Evolutionary conservation across 2,888 invertebrate species (phyloP).

Genomic region (Sinelater perroti): DNA sequence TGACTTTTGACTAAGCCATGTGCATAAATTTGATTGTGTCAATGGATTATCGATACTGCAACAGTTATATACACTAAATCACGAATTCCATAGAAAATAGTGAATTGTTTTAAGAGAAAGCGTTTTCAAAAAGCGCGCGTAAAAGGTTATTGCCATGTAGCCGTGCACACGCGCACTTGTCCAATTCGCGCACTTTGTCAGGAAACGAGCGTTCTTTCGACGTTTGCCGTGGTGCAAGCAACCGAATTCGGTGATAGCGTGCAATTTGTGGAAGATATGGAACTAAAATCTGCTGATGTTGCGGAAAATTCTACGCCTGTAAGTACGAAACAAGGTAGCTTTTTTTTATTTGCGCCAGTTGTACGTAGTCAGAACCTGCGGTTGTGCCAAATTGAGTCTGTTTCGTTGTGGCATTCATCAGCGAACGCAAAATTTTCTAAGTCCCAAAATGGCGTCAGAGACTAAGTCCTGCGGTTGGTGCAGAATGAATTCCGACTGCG

Average conservation of each 20-base stretch:
- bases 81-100: too few species aligned
- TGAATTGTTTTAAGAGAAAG: too few species aligned
- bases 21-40: too few species aligned
- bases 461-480: slow-evolving; percentile 69
- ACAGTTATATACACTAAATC: too few species aligned
- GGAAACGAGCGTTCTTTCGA: slow-evolving; percentile 45
- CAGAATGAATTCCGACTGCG: too few species aligned
- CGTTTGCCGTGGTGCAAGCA: slow-evolving; percentile 34
- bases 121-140: slow-evolving; percentile 22
- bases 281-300: slow-evolving; percentile 70
- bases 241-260: slow-evolving; percentile 20
- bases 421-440: slow-evolving; percentile 70
- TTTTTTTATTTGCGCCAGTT: slow-evolving; percentile 30
- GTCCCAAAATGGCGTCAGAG: slow-evolving; percentile 90
- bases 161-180: slow-evolving; percentile 68
- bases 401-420: slow-evolving; percentile 23
- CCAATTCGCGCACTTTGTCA: slow-evolving; percentile 68
- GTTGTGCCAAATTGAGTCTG: too few species aligned
- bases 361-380: too few species aligned
- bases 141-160: slow-evolving; percentile 44
- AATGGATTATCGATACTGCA: too few species aligned
- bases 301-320: slow-evolving; percentile 68
- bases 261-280: slow-evolving; percentile 71
- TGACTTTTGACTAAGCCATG: too few species aligned
- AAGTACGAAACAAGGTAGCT: slow-evolving; percentile 62